Conservation (phyloP, 2,113 vertebrate genomes). For the Elaphurus davidianus region DNA sequence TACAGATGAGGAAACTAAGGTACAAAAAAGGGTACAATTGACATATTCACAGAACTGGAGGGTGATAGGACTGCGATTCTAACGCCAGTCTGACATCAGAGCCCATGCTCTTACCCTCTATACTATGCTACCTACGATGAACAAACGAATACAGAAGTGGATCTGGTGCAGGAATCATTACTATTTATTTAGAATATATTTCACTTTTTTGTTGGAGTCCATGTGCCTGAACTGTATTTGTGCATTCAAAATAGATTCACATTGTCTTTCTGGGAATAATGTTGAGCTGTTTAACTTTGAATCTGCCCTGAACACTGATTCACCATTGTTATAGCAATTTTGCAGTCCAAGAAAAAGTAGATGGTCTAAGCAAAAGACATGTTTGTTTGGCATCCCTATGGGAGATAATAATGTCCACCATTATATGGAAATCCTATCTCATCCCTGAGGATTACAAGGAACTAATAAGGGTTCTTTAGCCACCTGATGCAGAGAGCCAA, state of each 20-base stretch:
- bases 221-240: not conserved
- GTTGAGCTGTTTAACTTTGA: not conserved
- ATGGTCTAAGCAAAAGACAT: not conserved
- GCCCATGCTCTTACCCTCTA: not conserved
- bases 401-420: not conserved
- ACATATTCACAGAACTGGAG: not conserved
- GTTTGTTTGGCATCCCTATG: not conserved
- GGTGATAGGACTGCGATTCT: not conserved
- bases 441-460: not conserved
- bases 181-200: not conserved
- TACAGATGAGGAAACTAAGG: not conserved
- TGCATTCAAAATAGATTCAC: not conserved
- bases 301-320: not conserved
- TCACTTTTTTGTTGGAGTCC: not conserved
- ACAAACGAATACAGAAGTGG: not conserved
- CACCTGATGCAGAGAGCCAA: not conserved
- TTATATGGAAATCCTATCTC: not conserved
- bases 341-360: not conserved
- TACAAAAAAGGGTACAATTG: not conserved
- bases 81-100: not conserved
- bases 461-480: not conserved
- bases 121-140: not conserved
- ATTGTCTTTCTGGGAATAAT: not conserved
- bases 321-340: not conserved
- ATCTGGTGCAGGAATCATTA: not conserved